Evolutionary conservation across 2,113 vertebrate genomes (phyloP), one percentile per base, ranked within the genome.

Genomic region (Falcunculus frontatus): DNA sequence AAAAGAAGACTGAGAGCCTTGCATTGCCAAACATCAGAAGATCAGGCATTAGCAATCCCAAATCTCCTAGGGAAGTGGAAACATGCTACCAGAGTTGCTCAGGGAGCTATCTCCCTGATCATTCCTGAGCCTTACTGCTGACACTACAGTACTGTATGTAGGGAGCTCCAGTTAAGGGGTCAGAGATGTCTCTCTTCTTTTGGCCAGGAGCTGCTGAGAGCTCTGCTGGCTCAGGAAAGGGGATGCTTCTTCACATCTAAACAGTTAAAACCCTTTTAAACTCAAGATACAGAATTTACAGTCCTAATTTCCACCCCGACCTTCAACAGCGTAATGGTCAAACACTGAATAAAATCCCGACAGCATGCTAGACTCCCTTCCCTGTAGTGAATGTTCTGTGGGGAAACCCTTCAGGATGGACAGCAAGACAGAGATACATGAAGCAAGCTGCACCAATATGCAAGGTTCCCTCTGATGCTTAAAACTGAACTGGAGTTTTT

Each of bases 131-230:
- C 52, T 35, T 87, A 39, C 13, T 67, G 60, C 30, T 0, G 0
- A 17, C 26, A 27, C n/a, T 13, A 2, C 2, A 9, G 13, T 25
- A 55, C 18, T 56, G 6, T 10, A n/a, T 1, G 5, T 1, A 55
- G 37, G 46, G 8, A 10, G 7, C 9, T 80, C 22, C 52, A 83
- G 20, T 46, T 47, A 81, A 62, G 16, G 37, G 33, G n/a, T 60
- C 59, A 44, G 17, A 74, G 30, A 80, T 11, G 3, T 22, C 52
- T 26, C 52, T 69, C 20, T 79, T 82, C 41, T 63, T 68, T 70
- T 23, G 55, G 55, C 47, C 55, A 29, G 30, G 10, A 77, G 39
- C 33, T 90, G 79, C 57, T 18, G 14, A 84, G 25, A 91, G 59
- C 8, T 75, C 49, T 72, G 4, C 0, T 42, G 22, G 27, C 44